Percentiles rank a stretch among this genome's conserved stretches.
Conservation (phyloP, 2,888 invertebrate species). For the Pasiphila rectangulata region DNA sequence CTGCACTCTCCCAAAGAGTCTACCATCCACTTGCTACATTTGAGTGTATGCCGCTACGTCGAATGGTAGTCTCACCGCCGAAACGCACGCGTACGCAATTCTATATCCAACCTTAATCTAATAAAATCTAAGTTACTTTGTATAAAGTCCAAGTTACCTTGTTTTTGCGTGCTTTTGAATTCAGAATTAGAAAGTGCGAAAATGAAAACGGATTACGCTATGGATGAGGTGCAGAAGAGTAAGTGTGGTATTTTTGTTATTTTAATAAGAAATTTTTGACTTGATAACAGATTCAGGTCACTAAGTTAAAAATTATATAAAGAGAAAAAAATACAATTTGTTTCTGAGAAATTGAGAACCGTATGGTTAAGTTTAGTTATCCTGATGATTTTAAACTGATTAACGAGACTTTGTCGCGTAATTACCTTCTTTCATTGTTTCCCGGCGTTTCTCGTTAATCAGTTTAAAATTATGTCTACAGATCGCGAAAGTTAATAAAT, state of each 20-base stretch:
- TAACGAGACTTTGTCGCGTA: too few relatives aligned
- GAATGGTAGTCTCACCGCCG: constrained; percentile 59
- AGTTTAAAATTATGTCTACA: too few relatives aligned
- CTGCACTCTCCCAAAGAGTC: constrained; percentile 49
- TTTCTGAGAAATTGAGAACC: too few relatives aligned
- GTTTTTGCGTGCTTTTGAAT: constrained; percentile 50
- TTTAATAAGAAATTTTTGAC: background rate
- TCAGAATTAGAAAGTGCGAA: constrained; percentile 62
- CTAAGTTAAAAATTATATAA: too few relatives aligned
- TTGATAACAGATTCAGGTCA: background rate
- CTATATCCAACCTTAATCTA: constrained; percentile 14
- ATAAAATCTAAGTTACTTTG: constrained; percentile 2
- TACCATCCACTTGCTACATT: constrained; percentile 60
- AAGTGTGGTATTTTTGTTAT: constrained; percentile 42
- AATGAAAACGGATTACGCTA: constrained; percentile 80
- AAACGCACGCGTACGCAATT: constrained; percentile 33
- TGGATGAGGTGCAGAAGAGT: constrained; percentile 79
- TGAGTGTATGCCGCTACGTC: constrained; percentile 58
- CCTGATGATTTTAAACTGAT: too few relatives aligned
- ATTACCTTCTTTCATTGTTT: too few relatives aligned
- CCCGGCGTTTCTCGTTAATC: too few relatives aligned
- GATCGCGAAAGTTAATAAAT: too few relatives aligned
- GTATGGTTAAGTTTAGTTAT: too few relatives aligned
- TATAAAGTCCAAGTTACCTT: constrained; percentile 36
- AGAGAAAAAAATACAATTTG: too few relatives aligned